phyloP scores from a whole-genome alignment of 2,797 vertebrate genomes.

The Lagocephalus sceleratus region DNA sequence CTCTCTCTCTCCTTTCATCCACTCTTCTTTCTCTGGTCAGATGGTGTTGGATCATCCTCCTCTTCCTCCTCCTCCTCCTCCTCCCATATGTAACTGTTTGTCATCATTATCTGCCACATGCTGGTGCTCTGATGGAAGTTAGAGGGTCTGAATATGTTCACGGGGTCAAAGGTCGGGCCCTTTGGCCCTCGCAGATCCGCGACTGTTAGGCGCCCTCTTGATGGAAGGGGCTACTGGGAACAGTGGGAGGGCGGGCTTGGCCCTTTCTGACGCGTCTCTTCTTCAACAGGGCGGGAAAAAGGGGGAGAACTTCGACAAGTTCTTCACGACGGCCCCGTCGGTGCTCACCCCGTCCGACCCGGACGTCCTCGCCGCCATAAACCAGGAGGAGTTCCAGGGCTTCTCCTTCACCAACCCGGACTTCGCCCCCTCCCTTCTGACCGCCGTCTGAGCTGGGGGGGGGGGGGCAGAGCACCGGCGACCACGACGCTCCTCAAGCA shows the following conservation, averaged over 20 bases:
- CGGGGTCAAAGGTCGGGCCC: conserved; percentile 59
- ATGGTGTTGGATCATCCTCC: conserved; percentile 19
- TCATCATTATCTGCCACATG: conserved; percentile 49
- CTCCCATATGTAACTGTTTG: conserved; percentile 65
- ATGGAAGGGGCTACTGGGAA: conserved; percentile 2
- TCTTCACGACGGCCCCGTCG: conserved; percentile 85
- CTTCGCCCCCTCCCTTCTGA: conserved; percentile 77
- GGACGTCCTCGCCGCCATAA: conserved; percentile 84
- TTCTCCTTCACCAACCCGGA: conserved; percentile 87
- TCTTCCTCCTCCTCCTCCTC: conserved; percentile 41
- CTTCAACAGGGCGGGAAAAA: conserved; percentile 82
- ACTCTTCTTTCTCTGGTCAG: conserved; percentile 8
- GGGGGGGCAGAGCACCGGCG: too few species aligned
- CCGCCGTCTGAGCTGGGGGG: conserved; percentile 77
- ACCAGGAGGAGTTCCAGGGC: conserved; percentile 87
- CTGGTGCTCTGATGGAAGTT: conserved; percentile 20
- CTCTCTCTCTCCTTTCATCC: conserved; percentile 22
- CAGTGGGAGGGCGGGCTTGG: neutral
- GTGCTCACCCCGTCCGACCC: conserved; percentile 88
- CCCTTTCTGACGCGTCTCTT: conserved; percentile 1
- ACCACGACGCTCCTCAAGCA: neutral
- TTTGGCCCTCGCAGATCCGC: conserved; percentile 66
- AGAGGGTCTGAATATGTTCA: conserved; percentile 31
- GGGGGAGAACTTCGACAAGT: conserved; percentile 91
- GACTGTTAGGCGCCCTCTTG: conserved; percentile 24